A percentile compares a stretch with the other conserved stretches of the same genome.
Evolutionary conservation across 2,888 invertebrate species (phyloP).

Genomic region (Conchocele bisecta): DNA sequence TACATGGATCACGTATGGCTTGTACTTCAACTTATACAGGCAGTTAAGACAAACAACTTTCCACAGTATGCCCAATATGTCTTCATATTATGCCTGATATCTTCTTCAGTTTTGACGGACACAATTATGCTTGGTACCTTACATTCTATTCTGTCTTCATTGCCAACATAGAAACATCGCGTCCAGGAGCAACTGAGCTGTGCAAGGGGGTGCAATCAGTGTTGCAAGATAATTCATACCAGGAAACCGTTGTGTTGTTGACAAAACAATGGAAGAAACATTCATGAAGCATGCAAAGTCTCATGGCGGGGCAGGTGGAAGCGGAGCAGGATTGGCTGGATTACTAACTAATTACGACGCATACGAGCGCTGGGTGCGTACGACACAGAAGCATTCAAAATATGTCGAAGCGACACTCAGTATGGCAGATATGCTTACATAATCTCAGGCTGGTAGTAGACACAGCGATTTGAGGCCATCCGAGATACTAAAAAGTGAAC

Average conservation of each 20-base stretch:
- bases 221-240: conserved; percentile 18
- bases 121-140: not conserved
- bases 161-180: too few species aligned
- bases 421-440: not conserved
- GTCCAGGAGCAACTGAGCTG: too few species aligned
- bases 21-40: too few species aligned
- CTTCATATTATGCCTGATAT: too few species aligned
- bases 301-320: conserved; percentile 18
- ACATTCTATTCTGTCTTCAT: conserved; percentile 16
- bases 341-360: not conserved
- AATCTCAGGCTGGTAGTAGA: not conserved
- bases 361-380: not conserved
- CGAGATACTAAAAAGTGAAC: too few species aligned
- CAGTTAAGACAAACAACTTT: too few species aligned
- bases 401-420: not conserved
- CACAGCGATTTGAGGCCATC: not conserved
- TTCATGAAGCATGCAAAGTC: conserved; percentile 39
- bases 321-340: too few species aligned
- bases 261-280: conserved; percentile 50
- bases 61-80: too few species aligned
- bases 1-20: too few species aligned
- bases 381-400: not conserved
- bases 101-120: too few species aligned
- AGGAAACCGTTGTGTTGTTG: too few species aligned
- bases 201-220: conserved; percentile 22